These are phyloP conservation scores for Drosophila monieri DNA, from an alignment of 2,888 invertebrate genomes.

Conservation along the genomic window DNA sequence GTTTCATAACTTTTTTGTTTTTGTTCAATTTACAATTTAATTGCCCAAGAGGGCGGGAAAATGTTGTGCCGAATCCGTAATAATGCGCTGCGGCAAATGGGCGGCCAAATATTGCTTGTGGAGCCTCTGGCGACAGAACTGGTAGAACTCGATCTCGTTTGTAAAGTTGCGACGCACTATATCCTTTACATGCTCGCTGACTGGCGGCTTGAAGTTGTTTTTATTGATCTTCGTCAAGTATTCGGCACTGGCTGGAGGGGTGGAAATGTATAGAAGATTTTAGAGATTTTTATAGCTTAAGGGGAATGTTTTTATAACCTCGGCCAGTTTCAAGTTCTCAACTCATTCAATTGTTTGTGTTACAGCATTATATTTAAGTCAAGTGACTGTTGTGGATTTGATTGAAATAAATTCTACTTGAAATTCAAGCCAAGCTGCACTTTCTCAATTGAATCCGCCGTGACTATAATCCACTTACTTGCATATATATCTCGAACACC, in stretches of 20 bases:
- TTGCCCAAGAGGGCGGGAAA: slow-evolving; percentile 11
- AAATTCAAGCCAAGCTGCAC: background rate
- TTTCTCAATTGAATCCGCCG: background rate
- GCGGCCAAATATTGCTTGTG: slow-evolving; percentile 91
- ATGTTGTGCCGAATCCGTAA: slow-evolving; percentile 57
- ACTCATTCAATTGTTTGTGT: background rate
- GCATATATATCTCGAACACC: slow-evolving; percentile 92
- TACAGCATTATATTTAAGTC: background rate
- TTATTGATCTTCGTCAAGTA: slow-evolving; percentile 92
- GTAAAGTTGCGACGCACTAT: slow-evolving; percentile 94
- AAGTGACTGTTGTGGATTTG: background rate
- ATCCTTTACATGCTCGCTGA: slow-evolving; percentile 93
- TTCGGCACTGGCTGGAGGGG: slow-evolving; percentile 88
- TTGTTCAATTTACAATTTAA: background rate
- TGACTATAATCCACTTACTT: slow-evolving; percentile 85
- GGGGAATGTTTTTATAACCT: background rate
- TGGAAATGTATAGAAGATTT: background rate
- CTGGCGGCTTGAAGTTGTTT: slow-evolving; percentile 94
- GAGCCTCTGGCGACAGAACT: slow-evolving; percentile 93
- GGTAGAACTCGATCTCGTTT: slow-evolving; percentile 95
- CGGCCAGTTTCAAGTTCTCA: background rate
- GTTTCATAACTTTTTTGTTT: background rate
- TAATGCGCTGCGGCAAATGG: slow-evolving; percentile 83
- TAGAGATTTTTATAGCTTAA: background rate
- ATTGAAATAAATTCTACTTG: background rate